Evolutionary conservation across 2,797 vertebrate genomes (phyloP).

Genomic region (Echiichthys vipera): DNA sequence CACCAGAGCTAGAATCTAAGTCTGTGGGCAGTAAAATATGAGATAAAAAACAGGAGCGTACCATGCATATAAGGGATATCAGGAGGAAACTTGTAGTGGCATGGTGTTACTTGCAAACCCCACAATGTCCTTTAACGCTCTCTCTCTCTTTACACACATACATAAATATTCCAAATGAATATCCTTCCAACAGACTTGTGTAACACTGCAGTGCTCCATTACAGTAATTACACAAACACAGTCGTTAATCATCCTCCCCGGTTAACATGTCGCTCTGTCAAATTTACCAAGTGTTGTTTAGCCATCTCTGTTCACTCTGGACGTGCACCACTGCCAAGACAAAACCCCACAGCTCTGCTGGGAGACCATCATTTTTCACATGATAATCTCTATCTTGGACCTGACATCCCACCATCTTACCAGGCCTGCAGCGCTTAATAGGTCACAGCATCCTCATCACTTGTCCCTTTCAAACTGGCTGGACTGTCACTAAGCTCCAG

Average conservation of each 20-base stretch:
- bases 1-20: neutral
- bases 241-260: conserved; percentile 44
- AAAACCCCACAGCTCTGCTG: conserved; percentile 7
- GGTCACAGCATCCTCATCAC: conserved; percentile 25
- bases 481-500: neutral
- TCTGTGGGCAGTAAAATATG: neutral
- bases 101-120: neutral
- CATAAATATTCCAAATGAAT: conserved; percentile 29
- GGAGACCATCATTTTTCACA: conserved; percentile 42
- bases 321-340: conserved; percentile 7
- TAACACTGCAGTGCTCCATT: conserved; percentile 57
- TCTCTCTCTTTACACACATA: conserved; percentile 23
- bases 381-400: conserved; percentile 43
- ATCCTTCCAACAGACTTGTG: conserved; percentile 23
- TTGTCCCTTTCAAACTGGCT: neutral
- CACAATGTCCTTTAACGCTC: neutral
- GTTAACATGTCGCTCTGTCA: conserved; percentile 45
- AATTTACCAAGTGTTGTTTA: conserved; percentile 41
- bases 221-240: conserved; percentile 55
- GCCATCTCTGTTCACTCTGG: conserved; percentile 17
- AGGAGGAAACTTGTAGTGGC: neutral
- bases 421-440: conserved; percentile 28
- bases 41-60: neutral
- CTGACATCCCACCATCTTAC: conserved; percentile 23
- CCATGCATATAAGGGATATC: neutral